Conservation (phyloP, 2,888 invertebrate species). For the Cerastis leucographa region DNA sequence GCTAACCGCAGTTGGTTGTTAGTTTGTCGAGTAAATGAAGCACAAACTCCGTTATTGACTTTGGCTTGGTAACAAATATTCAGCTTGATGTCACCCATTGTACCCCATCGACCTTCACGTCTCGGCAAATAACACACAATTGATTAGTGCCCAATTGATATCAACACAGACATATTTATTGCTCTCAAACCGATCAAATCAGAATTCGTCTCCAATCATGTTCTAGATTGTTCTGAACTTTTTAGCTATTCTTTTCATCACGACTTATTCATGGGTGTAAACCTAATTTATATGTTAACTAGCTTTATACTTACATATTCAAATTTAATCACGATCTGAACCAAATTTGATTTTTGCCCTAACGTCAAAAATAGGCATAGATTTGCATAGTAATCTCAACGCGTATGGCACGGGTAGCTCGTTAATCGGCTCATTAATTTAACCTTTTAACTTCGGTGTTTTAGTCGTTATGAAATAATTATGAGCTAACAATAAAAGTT, state of each 20-base stretch:
- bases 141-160: constrained; percentile 45
- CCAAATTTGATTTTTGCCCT: constrained; percentile 59
- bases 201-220: constrained; percentile 4
- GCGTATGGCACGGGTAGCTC: constrained; percentile 7
- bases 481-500: neutral
- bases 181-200: constrained; percentile 21
- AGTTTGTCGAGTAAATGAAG: neutral
- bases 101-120: constrained; percentile 30
- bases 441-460: neutral
- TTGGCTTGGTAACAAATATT: constrained; percentile 16
- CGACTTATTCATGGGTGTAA: constrained; percentile 61
- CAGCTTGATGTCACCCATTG: neutral
- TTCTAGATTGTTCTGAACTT: neutral
- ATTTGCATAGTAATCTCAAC: constrained; percentile 57
- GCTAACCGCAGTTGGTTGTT: neutral
- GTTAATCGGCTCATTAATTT: constrained; percentile 31
- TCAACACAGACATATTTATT: constrained; percentile 38
- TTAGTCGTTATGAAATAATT: neutral
- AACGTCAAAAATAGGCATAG: constrained; percentile 56
- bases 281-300: constrained; percentile 68
- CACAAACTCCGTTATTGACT: neutral
- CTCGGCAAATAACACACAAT: constrained; percentile 32
- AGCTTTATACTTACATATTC: constrained; percentile 59
- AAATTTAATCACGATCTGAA: constrained; percentile 53
- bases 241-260: constrained; percentile 16